phyloP scores from a whole-genome alignment of 1,140 invertebrate species.

The Macrocentrus cingulum region DNA sequence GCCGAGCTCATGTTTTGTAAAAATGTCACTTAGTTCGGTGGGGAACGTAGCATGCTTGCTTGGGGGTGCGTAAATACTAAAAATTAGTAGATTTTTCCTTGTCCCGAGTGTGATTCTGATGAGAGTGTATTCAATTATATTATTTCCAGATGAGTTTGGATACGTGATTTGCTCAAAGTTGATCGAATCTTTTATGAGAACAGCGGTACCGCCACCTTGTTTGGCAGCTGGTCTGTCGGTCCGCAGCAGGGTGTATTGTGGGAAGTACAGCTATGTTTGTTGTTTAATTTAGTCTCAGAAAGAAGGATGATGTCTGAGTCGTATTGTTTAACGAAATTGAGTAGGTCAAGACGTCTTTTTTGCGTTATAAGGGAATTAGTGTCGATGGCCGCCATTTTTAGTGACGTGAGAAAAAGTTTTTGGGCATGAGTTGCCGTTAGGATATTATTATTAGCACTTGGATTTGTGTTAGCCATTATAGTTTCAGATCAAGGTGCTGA shows the following conservation, averaged over 20 bases:
- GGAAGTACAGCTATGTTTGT: neutral
- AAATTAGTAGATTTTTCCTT: neutral
- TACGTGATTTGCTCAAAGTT: neutral
- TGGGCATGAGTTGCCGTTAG: too few species aligned
- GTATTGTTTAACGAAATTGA: slow-evolving; percentile 4
- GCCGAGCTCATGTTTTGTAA: slow-evolving; percentile 1
- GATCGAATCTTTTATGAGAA: slow-evolving; percentile 12
- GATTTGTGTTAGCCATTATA: too few species aligned
- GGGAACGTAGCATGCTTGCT: slow-evolving; percentile 6
- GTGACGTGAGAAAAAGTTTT: too few species aligned
- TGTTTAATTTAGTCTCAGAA: slow-evolving; percentile 24
- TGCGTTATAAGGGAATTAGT: slow-evolving; percentile 11
- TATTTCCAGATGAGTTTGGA: slow-evolving; percentile 6
- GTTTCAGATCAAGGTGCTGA: too few species aligned
- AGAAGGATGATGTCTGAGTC: slow-evolving; percentile 18
- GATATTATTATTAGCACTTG: too few species aligned
- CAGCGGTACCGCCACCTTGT: slow-evolving; percentile 24
- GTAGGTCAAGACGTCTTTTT: slow-evolving; percentile 8
- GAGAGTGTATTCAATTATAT: slow-evolving; percentile 40
- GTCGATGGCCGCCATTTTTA: slow-evolving; percentile 20
- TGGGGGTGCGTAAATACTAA: slow-evolving; percentile 14
- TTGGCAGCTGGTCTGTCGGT: slow-evolving; percentile 12
- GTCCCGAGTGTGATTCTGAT: slow-evolving; percentile 22
- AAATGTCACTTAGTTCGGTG: slow-evolving; percentile 7
- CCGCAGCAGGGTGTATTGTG: slow-evolving; percentile 1